Conservation (phyloP, 64 coral and sea anemone genomes). For the Hydrozoanthus tunicans region DNA sequence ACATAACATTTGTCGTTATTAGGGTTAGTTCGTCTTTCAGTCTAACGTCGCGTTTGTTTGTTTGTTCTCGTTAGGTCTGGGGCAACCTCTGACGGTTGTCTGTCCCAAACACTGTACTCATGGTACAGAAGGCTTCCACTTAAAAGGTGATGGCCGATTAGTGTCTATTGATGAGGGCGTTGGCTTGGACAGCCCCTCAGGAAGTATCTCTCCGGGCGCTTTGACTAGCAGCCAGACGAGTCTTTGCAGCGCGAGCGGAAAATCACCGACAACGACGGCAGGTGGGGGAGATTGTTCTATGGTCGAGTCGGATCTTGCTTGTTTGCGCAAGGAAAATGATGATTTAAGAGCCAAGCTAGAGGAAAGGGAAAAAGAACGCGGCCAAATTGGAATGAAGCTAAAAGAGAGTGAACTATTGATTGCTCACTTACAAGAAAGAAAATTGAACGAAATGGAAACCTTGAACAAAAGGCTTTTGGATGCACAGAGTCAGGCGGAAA, state of each 20-base stretch:
- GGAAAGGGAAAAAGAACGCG: conserved; percentile 59
- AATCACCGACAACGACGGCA: conserved; percentile 8
- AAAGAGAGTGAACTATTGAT: conserved; percentile 44
- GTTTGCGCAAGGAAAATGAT: conserved; percentile 23
- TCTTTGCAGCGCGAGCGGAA: conserved; percentile 51
- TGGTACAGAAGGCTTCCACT: conserved; percentile 36
- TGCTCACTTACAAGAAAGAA: conserved; percentile 21
- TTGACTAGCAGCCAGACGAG: conserved; percentile 71
- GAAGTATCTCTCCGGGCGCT: conserved; percentile 48
- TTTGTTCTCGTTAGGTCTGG: neutral
- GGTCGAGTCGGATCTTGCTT: neutral
- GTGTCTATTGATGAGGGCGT: conserved; percentile 93
- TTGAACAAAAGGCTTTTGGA: conserved; percentile 19
- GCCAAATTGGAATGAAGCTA: conserved; percentile 45
- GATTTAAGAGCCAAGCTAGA: conserved; percentile 24
- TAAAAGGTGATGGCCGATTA: conserved; percentile 68
- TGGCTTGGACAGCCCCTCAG: conserved; percentile 75
- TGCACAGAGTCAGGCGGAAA: conserved; percentile 8
- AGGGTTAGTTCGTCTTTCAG: neutral
- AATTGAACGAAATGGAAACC: conserved; percentile 36
- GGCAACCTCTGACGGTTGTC: conserved; percentile 23
- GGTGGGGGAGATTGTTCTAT: neutral
- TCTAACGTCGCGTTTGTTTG: neutral
- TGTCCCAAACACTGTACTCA: conserved; percentile 44
- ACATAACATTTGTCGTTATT: too few relatives aligned